Percentiles rank a stretch among this genome's conserved stretches.
These are phyloP conservation scores for Monochamus saltuarius DNA, from an alignment of 1,140 invertebrate genomes.

Conservation along the genomic window DNA sequence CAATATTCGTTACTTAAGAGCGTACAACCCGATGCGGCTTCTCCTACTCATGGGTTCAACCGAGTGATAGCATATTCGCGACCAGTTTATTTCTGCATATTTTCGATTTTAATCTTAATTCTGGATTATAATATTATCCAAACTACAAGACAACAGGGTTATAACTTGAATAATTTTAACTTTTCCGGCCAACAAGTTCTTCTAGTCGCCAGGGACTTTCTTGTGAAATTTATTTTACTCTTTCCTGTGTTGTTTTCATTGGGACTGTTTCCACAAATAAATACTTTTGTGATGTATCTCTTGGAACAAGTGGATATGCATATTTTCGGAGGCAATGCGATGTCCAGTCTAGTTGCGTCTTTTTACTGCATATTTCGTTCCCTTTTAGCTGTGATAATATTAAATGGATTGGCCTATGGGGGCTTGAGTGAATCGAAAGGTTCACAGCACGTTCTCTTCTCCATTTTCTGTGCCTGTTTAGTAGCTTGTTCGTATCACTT, in stretches of 20 bases:
- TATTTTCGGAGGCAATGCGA: slow-evolving; percentile 95
- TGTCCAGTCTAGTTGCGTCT: slow-evolving; percentile 82
- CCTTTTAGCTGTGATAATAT: slow-evolving; percentile 71
- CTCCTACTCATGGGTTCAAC: slow-evolving; percentile 98
- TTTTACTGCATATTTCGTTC: slow-evolving; percentile 84
- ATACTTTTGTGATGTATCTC: slow-evolving; percentile 94
- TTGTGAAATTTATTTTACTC: slow-evolving; percentile 81
- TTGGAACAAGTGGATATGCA: slow-evolving; percentile 97
- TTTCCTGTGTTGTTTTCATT: slow-evolving; percentile 93
- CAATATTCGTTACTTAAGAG: slow-evolving; percentile 98
- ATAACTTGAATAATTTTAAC: slow-evolving; percentile 75
- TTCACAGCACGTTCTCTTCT: slow-evolving; percentile 92
- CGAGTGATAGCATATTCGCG: slow-evolving; percentile 91
- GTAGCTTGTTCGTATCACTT: slow-evolving; percentile 90
- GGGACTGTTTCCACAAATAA: slow-evolving; percentile 94
- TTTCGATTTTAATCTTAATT: slow-evolving; percentile 71
- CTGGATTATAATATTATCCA: slow-evolving; percentile 61
- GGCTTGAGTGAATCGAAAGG: slow-evolving; percentile 75
- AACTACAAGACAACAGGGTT: slow-evolving; percentile 48
- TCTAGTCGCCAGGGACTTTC: slow-evolving; percentile 66
- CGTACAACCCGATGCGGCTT: slow-evolving; percentile 97
- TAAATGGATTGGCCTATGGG: slow-evolving; percentile 90
- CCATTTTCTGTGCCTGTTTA: slow-evolving; percentile 89
- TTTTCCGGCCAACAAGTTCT: slow-evolving; percentile 71
- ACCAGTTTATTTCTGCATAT: slow-evolving; percentile 94